Percentiles rank a stretch among this genome's conserved stretches.
Conservation (phyloP, 2,797 vertebrate genomes). For the Todus mexicanus region DNA sequence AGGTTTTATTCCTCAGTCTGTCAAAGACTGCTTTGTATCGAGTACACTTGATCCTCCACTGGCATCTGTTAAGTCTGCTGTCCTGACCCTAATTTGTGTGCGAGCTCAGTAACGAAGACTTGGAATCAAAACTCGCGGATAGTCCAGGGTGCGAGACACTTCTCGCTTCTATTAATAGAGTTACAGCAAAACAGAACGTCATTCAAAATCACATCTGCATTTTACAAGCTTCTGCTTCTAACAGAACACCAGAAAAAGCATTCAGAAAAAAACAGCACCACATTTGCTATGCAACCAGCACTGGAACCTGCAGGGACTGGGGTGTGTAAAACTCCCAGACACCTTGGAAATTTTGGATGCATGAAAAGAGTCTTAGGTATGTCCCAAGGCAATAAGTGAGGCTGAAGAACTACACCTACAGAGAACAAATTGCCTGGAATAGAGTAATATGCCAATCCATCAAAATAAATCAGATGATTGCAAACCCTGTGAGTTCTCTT, state of each 20-base stretch:
- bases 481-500: not conserved
- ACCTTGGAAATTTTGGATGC: not conserved
- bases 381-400: not conserved
- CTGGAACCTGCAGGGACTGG: not conserved
- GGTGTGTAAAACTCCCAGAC: not conserved
- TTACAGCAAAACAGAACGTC: not conserved
- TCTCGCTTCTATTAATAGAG: not conserved
- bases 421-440: not conserved
- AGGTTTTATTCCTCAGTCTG: not conserved
- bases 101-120: not conserved
- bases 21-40: not conserved
- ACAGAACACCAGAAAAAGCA: not conserved
- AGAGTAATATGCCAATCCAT: not conserved
- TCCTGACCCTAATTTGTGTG: not conserved
- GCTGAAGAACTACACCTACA: not conserved
- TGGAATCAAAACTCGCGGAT: not conserved
- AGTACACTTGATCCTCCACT: not conserved
- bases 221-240: not conserved
- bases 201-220: not conserved
- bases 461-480: not conserved
- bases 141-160: not conserved
- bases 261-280: not conserved
- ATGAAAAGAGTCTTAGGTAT: not conserved
- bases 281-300: not conserved
- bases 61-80: not conserved